Evolutionary conservation across 2,888 invertebrate genomes (phyloP), one percentile per base, ranked within the genome.

Genomic region (Venusia cambrica): DNA sequence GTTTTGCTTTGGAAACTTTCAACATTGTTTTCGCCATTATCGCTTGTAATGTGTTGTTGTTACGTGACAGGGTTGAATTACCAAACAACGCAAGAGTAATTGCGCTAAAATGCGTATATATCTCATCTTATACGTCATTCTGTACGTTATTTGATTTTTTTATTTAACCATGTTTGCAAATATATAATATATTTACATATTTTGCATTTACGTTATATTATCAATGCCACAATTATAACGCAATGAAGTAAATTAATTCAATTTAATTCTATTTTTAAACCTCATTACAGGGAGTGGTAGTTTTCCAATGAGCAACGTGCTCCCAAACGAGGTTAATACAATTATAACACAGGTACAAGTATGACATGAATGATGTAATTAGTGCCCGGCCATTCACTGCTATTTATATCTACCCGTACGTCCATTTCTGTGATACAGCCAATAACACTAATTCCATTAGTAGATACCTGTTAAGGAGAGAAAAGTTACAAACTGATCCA

Each of bases 301-400:
- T 31, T 39, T 19, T n/a, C 19, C 18, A 27, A 35, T 17, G 18
- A 34, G 26, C 34, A 16, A 25, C 29, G 31, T 37, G 31, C 31
- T 36, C 28, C 24, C 43, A 48, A 47, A 48, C 48, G 55, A 63
- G 59, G 62, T 58, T 62, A 64, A 59, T 60, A 48, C 57, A 61
- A 59, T 56, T 53, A 58, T 51, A 55, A 51, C 45, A 48, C 25
- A 28, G 32, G 26, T 11, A 35, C 45, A 38, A 51, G 56, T 50
- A 57, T 63, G n/a, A n/a, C n/a, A n/a, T n/a, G 64, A 64, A 69
- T 71, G 66, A 70, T 72, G 71, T 71, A 72, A 74, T 71, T 68
- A 69, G 57, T 55, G 52, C 51, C 57, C 54, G 58, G 34, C 67
- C 70, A 74, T 73, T 74, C 72, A 70, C 49, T 48, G 48, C 65